Conservation (phyloP, 2,113 vertebrate species). For the Clarias batrachus region DNA sequence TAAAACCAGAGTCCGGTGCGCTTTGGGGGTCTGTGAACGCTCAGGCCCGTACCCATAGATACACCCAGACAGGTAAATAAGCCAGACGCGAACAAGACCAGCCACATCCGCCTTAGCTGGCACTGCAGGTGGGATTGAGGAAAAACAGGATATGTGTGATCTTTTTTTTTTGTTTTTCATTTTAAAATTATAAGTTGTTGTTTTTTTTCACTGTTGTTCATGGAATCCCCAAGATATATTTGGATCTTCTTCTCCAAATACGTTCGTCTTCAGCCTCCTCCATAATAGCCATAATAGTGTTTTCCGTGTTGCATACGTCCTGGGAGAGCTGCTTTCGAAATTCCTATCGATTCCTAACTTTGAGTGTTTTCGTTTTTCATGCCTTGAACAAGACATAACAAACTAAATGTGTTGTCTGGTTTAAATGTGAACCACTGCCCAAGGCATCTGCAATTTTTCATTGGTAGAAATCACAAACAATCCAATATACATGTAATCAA, state of each 20-base stretch:
- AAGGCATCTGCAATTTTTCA: neutral
- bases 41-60: neutral
- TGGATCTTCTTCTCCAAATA: neutral
- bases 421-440: neutral
- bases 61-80: slow-evolving; percentile 10
- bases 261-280: too few species aligned
- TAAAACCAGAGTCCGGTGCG: neutral
- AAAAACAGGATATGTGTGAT: slow-evolving; percentile 27
- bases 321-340: neutral
- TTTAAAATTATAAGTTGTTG: neutral
- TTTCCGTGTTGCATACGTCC: neutral
- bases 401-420: neutral
- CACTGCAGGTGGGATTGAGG: slow-evolving; percentile 26
- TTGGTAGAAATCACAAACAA: neutral
- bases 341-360: neutral
- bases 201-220: neutral
- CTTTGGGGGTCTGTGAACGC: neutral
- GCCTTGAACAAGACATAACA: neutral
- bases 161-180: neutral
- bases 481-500: neutral
- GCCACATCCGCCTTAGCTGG: slow-evolving; percentile 40
- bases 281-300: neutral
- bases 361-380: neutral
- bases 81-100: slow-evolving; percentile 14
- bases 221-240: neutral